A percentile compares a stretch with the other conserved stretches of the same genome.
These are phyloP conservation scores for Drosophila willistoni DNA, from an alignment of 1,140 invertebrate genomes.

Conservation along the genomic window DNA sequence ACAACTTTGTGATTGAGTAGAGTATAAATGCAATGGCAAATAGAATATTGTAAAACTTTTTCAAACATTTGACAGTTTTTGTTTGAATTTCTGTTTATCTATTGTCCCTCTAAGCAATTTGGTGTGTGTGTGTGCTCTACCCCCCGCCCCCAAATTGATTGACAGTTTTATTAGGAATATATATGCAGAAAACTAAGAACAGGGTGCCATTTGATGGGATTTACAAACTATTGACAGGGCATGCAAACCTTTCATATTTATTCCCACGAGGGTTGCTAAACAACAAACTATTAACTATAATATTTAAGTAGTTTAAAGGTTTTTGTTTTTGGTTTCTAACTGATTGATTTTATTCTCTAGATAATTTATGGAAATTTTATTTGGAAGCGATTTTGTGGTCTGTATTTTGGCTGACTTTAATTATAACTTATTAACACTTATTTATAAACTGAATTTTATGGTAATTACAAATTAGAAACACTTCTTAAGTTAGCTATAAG, in stretches of 20 bases:
- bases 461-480: no score
- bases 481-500: no score
- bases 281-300: neutral
- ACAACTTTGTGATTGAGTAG: neutral
- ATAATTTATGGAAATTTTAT: no score
- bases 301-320: no score
- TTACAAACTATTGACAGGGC: slow-evolving; percentile 40
- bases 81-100: slow-evolving; percentile 8
- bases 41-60: slow-evolving; percentile 7
- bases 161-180: slow-evolving; percentile 71
- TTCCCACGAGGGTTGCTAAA: slow-evolving; percentile 12
- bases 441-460: no score
- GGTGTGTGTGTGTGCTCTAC: no score
- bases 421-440: no score
- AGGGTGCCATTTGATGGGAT: slow-evolving; percentile 41
- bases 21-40: neutral
- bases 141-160: slow-evolving; percentile 43
- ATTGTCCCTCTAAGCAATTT: neutral
- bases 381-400: no score
- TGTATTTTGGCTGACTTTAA: no score
- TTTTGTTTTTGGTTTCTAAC: no score
- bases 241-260: slow-evolving; percentile 44
- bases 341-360: no score
- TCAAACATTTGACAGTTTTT: slow-evolving; percentile 8
- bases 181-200: slow-evolving; percentile 35